Conservation (phyloP, 2,113 vertebrate genomes). For the Pongo abelii region DNA sequence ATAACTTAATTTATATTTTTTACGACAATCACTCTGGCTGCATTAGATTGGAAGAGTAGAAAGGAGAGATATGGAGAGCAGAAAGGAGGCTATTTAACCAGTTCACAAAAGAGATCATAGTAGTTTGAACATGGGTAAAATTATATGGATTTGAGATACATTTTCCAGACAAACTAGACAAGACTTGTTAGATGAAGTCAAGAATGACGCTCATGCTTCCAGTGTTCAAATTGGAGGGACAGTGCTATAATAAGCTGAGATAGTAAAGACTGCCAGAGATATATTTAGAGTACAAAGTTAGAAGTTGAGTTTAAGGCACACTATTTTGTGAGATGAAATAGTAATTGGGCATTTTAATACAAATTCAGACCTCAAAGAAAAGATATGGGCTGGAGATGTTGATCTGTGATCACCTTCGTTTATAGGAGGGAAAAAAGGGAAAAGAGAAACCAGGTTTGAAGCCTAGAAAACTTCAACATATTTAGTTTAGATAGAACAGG, state of each 20-base stretch:
- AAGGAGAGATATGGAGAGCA: background rate
- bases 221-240: background rate
- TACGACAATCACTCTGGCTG: background rate
- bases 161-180: background rate
- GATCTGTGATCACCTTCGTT: background rate
- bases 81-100: background rate
- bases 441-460: background rate
- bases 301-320: background rate
- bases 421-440: background rate
- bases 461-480: background rate
- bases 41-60: background rate
- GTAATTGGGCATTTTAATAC: background rate
- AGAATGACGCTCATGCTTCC: background rate
- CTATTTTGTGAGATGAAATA: background rate
- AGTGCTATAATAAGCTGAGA: background rate
- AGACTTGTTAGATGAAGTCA: background rate
- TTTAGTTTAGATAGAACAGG: background rate
- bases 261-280: background rate
- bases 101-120: background rate
- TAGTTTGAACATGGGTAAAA: background rate
- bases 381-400: background rate
- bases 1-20: background rate
- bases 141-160: background rate
- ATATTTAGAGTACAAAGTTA: background rate
- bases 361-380: background rate